Evolutionary conservation across 2,888 invertebrate genomes (phyloP), one percentile per base, ranked within the genome.

Genomic region (Orchesella flavescens): DNA sequence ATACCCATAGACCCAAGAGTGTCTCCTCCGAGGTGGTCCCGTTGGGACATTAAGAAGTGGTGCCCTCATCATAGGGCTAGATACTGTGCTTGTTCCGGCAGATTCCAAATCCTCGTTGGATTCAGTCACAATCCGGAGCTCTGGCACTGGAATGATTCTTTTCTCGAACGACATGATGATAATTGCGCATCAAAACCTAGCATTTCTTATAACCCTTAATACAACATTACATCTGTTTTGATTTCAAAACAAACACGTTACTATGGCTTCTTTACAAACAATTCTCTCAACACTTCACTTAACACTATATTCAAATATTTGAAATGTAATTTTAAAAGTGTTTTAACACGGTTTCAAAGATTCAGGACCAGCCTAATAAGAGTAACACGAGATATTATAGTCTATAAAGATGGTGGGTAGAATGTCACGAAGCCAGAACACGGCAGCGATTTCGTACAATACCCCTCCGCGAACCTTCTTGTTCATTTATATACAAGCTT

Each of bases 1-100:
- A 49, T 83, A 83, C 83, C 85, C 85, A 73, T 85, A 85, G 46
- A 85, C 85, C 85, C 85, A 85, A 3, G 83, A 83, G 63, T 85
- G 85, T 83, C 85, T 85, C 53, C 85, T 65, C 34, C 80, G 75
- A 21, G 77, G 77, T 46, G 80, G 75, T 72, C 80, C 65, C 34
- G 66, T 46, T 17, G 84, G 84, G 34, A 84, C 84, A 61, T 75
- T 75, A 63, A 84, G 80, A 59, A 84, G 80, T 65, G 84, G 84
- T 23, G 84, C 80, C 59, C 84, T 84, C 80, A 81, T 81, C 80
- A 81, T 81, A 21, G 84, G 84, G 43, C 84, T 84, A 71, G 84
- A 80, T 65, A 84, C 80, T 10, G 84, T 84, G 80, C 84, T 84
- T 43, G 80, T 81, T 55, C 76, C 71, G 23, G 84, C 77, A 34